A percentile compares a stretch with the other conserved stretches of the same genome.
These are phyloP conservation scores for Nannobrachium achirus DNA, from an alignment of 2,113 vertebrate genomes.

Conservation along the genomic window DNA sequence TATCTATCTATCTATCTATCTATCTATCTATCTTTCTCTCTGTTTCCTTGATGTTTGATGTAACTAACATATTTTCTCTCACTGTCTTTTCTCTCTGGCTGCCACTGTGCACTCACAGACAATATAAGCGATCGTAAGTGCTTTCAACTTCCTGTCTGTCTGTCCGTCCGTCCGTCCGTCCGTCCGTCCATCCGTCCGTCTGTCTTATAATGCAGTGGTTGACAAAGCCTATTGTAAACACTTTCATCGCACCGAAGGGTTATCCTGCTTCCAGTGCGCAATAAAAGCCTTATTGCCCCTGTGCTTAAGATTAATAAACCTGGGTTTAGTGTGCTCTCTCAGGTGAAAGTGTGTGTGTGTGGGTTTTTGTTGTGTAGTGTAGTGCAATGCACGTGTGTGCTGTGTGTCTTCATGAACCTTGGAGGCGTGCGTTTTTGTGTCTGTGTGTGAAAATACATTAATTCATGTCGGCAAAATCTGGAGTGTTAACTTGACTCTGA, in stretches of 20 bases:
- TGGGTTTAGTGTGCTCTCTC: neutral
- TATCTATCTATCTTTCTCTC: constrained; percentile 6
- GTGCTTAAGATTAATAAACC: constrained; percentile 32
- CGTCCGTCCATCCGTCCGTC: constrained; percentile 17
- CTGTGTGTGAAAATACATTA: neutral
- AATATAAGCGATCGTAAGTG: constrained; percentile 74
- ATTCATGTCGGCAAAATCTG: too few relatives aligned
- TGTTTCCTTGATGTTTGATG: constrained; percentile 23
- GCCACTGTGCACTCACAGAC: constrained; percentile 64
- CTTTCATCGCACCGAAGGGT: constrained; percentile 38
- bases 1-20: constrained; percentile 31
- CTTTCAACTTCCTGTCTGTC: constrained; percentile 51
- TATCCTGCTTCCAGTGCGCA: constrained; percentile 36
- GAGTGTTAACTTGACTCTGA: too few relatives aligned
- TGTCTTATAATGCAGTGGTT: constrained; percentile 42
- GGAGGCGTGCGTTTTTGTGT: constrained; percentile 23
- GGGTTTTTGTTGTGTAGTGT: neutral
- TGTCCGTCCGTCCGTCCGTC: constrained; percentile 29
- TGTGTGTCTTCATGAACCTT: neutral
- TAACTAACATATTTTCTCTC: constrained; percentile 46
- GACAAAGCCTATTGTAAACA: constrained; percentile 51
- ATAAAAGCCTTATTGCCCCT: constrained; percentile 16
- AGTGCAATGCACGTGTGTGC: neutral
- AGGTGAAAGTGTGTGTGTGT: neutral
- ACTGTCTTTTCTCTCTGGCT: constrained; percentile 30